A percentile compares a stretch with the other conserved stretches of the same genome.
phyloP scores from a whole-genome alignment of 1,140 invertebrate species.

The Panulirus ornatus region DNA sequence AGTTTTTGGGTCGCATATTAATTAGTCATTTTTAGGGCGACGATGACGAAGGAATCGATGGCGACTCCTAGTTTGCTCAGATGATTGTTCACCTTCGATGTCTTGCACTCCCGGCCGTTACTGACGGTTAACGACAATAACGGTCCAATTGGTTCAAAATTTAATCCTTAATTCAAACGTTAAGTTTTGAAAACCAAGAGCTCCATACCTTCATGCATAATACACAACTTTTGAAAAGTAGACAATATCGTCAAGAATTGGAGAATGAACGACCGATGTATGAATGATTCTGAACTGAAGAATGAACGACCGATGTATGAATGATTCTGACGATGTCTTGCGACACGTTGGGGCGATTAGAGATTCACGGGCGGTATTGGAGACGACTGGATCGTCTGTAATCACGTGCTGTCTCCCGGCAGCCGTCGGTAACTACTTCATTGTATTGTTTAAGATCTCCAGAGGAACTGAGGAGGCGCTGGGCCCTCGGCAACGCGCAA shows the following conservation, averaged over 20 bases:
- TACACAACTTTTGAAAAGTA: too few relatives aligned
- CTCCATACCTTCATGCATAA: too few relatives aligned
- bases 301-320: neutral
- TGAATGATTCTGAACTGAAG: neutral
- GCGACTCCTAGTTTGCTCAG: constrained; percentile 10
- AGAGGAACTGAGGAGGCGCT: too few relatives aligned
- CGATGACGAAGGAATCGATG: constrained; percentile 56
- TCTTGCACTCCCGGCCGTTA: neutral
- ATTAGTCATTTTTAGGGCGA: constrained; percentile 68
- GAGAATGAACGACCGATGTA: neutral
- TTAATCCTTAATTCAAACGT: too few relatives aligned
- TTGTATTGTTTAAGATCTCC: constrained; percentile 14
- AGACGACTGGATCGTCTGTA: constrained; percentile 33
- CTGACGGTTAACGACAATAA: constrained; percentile 22
- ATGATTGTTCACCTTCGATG: neutral
- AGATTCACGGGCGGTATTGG: constrained; percentile 15
- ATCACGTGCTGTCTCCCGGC: constrained; percentile 31
- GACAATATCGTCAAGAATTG: neutral
- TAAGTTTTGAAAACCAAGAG: too few relatives aligned
- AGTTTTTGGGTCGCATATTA: constrained; percentile 73
- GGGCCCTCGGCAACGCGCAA: too few relatives aligned
- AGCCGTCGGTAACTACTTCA: neutral
- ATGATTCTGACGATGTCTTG: constrained; percentile 14
- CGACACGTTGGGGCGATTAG: neutral
- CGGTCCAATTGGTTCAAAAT: constrained; percentile 15